Conservation (phyloP, 2,888 invertebrate genomes). For the Erebia palarica region DNA sequence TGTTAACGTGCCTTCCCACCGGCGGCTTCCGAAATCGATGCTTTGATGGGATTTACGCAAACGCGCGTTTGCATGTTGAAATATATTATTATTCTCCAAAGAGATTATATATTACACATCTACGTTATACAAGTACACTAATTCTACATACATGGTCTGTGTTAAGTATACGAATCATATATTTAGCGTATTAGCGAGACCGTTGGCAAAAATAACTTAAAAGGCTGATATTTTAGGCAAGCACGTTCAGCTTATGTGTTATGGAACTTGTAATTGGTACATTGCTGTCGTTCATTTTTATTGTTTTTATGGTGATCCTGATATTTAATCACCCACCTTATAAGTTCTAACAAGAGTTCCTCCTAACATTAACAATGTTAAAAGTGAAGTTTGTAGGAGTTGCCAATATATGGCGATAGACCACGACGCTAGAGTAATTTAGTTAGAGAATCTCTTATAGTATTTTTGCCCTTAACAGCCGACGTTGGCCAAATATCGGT, state of each 20-base stretch:
- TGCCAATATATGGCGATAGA: too few relatives aligned
- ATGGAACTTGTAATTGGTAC: background rate
- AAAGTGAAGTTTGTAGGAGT: too few relatives aligned
- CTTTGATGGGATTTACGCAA: conserved; percentile 55
- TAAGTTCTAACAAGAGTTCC: too few relatives aligned
- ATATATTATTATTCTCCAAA: conserved; percentile 70
- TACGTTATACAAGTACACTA: conserved; percentile 41
- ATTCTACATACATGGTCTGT: conserved; percentile 69
- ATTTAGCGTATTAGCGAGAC: conserved; percentile 55
- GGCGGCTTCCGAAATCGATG: conserved; percentile 60
- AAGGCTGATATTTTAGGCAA: conserved; percentile 40
- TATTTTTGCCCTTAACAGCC: too few relatives aligned
- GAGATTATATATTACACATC: conserved; percentile 54
- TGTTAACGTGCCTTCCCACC: conserved; percentile 76
- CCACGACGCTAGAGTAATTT: too few relatives aligned
- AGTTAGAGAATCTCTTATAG: too few relatives aligned
- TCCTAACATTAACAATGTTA: too few relatives aligned
- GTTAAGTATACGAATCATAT: conserved; percentile 78
- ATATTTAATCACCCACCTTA: too few relatives aligned
- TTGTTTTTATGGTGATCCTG: background rate
- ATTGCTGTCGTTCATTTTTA: background rate
- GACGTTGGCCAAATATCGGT: too few relatives aligned
- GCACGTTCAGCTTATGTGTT: conserved; percentile 10
- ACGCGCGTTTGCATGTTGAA: conserved; percentile 60
- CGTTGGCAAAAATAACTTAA: conserved; percentile 50